A percentile compares a stretch with the other conserved stretches of the same genome.
Evolutionary conservation across 2,113 vertebrate genomes (phyloP).

Genomic region (Collichthys lucidus): DNA sequence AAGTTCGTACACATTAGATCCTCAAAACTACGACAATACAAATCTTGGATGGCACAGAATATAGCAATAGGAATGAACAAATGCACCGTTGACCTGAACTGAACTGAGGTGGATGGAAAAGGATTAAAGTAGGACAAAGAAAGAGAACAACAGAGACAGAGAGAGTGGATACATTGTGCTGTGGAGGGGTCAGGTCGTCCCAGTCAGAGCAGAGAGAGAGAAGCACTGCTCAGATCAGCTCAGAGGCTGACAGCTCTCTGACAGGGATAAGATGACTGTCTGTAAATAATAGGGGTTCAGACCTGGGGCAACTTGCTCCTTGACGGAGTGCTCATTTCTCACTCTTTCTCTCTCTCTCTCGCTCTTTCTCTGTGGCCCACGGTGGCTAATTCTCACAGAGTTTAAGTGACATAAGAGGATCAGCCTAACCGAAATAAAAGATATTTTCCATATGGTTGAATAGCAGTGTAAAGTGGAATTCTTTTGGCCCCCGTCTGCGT

Average conservation of each 20-base stretch:
- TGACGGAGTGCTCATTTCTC: slow-evolving; percentile 54
- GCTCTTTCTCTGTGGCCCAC: slow-evolving; percentile 9
- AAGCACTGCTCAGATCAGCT: slow-evolving; percentile 70
- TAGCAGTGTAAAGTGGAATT: slow-evolving; percentile 22
- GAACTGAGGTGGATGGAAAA: background rate
- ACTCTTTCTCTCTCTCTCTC: too few relatives aligned
- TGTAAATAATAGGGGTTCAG: slow-evolving; percentile 76
- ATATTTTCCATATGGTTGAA: slow-evolving; percentile 42
- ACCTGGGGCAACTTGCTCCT: slow-evolving; percentile 55
- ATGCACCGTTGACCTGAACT: background rate
- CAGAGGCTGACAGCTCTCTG: slow-evolving; percentile 68
- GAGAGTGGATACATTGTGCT: slow-evolving; percentile 46
- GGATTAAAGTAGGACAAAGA: background rate
- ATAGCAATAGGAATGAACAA: background rate
- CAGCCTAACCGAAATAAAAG: slow-evolving; percentile 10
- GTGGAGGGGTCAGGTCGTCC: slow-evolving; percentile 26
- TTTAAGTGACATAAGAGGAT: background rate
- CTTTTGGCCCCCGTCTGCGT: background rate
- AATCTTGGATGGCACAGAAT: background rate
- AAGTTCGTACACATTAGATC: background rate
- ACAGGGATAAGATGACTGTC: slow-evolving; percentile 64
- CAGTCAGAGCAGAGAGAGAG: slow-evolving; percentile 43
- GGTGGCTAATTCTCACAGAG: background rate
- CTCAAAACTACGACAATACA: background rate
- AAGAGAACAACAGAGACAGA: slow-evolving; percentile 3